Base-by-base conservation (phyloP, 1,140 invertebrate genomes). In the Papilio machaon region DNA sequence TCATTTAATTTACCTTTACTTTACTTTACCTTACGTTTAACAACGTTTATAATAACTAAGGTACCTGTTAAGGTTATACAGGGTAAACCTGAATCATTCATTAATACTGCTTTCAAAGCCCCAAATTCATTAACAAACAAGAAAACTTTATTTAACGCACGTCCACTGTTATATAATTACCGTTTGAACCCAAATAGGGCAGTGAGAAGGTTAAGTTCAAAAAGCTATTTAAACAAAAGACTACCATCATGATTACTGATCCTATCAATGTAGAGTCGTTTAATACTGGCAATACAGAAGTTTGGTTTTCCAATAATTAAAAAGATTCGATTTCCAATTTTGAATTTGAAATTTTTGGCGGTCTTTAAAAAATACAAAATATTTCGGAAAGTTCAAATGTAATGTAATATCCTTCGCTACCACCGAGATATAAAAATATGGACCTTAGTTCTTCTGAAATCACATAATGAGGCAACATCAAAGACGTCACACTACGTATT, bases 51-150 rank as follows among this genome's bases (percentile, higher is more conserved):
- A 30, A 8, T n/a, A 17, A 1, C 7, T 17, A 11, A 13, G 47
- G 10, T 49, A 19, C 8, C 49, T 43, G 7, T 43, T 43, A 52
- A 17, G 54, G 54, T 7, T 43, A 43, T 0, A 43, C 46, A 19
- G 7, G 10, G 9, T 79, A 43, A 11, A 35, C n/a, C n/a, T 73
- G 35, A 11, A 70, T 35, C 75, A 76, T 52, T 82, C 15, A 73
- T 78, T 82, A 78, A 80, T 76, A 79, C 54, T 80, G 38, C n/a
- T 73, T 80, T 23, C 46, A 64, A 46, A 23, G 19, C 46, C 73
- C 64, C 11, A 70, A 35, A 70, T 70, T 70, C 64, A 70, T 38
- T 70, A 35, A 35, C 13, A 64, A 35, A 70, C 64, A 38, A 70
- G 23, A 70, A 11, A 70, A 70, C 13, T 70, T 70, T 35, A 70